Base-by-base conservation (phyloP, 2,113 vertebrate species). In the Patagioenas fasciata region DNA sequence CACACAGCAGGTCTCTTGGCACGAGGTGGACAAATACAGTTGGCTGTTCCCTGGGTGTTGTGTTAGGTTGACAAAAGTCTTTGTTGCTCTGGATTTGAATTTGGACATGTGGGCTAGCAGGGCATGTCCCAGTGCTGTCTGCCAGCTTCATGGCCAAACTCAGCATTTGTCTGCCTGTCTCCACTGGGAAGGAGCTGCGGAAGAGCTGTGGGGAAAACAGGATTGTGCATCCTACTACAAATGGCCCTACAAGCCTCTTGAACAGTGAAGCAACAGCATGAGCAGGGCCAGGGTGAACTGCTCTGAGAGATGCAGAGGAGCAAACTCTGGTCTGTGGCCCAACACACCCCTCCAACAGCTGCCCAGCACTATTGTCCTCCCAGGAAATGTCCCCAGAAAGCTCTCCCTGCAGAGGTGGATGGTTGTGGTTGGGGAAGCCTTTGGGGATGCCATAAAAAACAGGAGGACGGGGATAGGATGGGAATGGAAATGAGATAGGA, bases 21-120 rank as follows among this genome's bases (percentile, higher is more conserved):
- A 58, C 0, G 0, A 28, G 12, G 12, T 11, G 34, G 36, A 25
- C 24, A 74, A 14, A 12, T 29, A 23, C 1, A 1, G 31, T 2
- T 88, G 80, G 69, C 67, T 69, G 23, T 56, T 32, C 78, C 69
- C 56, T 61, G 54, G 48, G 1, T 8, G 21, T 25, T 72, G 38
- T 48, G 16, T 2, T 51, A 34, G 29, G 38, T 16, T 85, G 34
- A 26, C 29, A 56, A 50, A 61, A 75, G 62, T 9, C 31, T 86
- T 54, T 69, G 61, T 31, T 47, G 67, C 57, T 25, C 67, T 80
- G 72, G 38, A 7, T 36, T 1, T 77, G 69, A n/a, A 14, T 71
- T 7, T 57, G 70, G 56, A 19, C 29, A 13, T 19, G 1, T 8
- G 64, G 56, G 58, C n/a, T 3, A 42, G 29, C 57, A 58, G 85